Conservation (phyloP, 2,113 vertebrate genomes). For the Tachysurus vachellii region DNA sequence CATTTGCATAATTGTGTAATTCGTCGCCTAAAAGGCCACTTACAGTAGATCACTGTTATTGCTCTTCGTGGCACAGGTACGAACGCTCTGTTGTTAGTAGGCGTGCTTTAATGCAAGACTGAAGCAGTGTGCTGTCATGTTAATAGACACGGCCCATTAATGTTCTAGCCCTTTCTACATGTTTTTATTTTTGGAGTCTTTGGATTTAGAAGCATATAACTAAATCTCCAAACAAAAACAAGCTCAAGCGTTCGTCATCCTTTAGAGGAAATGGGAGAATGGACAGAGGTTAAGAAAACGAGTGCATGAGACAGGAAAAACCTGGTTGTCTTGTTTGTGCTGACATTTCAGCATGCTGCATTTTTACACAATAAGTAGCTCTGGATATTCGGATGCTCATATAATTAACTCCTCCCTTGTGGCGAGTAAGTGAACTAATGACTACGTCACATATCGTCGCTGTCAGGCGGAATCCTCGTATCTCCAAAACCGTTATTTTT, state of each 20-base stretch:
- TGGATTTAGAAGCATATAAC: too few species aligned
- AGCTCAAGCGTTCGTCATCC: neutral
- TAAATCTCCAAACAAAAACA: neutral
- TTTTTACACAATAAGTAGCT: neutral
- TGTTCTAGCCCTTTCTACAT: neutral
- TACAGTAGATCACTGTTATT: neutral
- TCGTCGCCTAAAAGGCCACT: neutral
- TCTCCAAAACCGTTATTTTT: too few species aligned
- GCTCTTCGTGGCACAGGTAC: neutral
- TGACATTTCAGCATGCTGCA: neutral
- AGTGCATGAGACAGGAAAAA: neutral
- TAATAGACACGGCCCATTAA: neutral
- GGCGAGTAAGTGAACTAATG: too few species aligned
- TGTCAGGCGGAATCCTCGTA: too few species aligned
- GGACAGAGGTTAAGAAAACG: neutral
- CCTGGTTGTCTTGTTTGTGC: neutral
- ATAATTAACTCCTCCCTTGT: neutral
- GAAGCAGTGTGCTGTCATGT: neutral
- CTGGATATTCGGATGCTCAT: neutral
- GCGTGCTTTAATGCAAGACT: neutral
- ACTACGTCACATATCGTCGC: neutral
- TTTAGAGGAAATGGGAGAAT: neutral
- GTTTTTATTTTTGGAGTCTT: neutral
- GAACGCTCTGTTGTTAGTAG: neutral
- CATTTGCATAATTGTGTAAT: constrained; percentile 16